A percentile compares a stretch with the other conserved stretches of the same genome.
phyloP scores from a whole-genome alignment of 2,797 vertebrate species.

The Potorous gilbertii region DNA sequence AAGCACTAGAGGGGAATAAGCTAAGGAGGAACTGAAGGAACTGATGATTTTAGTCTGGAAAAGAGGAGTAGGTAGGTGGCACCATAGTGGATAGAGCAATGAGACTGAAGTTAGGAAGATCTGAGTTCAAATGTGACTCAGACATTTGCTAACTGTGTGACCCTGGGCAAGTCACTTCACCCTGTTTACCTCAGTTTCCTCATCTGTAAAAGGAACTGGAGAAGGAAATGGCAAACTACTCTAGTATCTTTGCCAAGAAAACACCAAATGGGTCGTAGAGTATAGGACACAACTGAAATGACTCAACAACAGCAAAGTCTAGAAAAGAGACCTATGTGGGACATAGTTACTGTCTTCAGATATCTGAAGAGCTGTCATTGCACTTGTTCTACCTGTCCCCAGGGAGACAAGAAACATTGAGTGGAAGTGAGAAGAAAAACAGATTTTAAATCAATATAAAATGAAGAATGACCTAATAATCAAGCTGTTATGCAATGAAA shows the following conservation, averaged over 20 bases:
- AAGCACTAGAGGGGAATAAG: neutral
- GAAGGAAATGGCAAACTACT: neutral
- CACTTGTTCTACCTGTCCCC: neutral
- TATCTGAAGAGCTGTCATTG: neutral
- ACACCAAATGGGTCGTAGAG: too few species aligned
- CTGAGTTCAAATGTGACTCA: neutral
- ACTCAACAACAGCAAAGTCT: neutral
- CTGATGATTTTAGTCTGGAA: neutral
- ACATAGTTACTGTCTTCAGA: neutral
- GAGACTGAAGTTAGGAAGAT: neutral
- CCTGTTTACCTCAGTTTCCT: neutral
- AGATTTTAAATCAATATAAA: neutral
- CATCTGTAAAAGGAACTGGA: neutral
- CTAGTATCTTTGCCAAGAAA: too few species aligned
- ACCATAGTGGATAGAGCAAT: neutral
- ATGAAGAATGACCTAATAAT: neutral
- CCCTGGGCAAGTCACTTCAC: neutral
- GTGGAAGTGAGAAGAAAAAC: neutral
- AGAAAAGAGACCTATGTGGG: neutral
- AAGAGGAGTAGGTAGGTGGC: neutral
- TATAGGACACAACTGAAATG: neutral
- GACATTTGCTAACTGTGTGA: neutral
- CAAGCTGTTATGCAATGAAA: neutral
- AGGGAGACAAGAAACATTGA: neutral
- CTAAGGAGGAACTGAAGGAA: neutral